Conservation (phyloP, 1,140 invertebrate genomes). For the Pristionchus pacificus region DNA sequence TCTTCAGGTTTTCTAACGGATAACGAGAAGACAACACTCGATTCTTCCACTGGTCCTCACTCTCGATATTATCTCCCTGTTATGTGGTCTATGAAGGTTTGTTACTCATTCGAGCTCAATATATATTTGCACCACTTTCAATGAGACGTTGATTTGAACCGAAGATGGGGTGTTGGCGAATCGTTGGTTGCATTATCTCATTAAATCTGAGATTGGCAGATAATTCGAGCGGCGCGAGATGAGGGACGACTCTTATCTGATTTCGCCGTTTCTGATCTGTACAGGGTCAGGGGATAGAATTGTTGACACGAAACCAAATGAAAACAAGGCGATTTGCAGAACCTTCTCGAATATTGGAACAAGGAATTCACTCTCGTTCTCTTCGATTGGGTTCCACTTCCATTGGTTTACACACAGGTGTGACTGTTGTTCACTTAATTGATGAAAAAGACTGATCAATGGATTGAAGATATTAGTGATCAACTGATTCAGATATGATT, state of each 20-base stretch:
- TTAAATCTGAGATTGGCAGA: too few species aligned
- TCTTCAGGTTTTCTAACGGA: conserved; percentile 61
- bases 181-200: conserved; percentile 11
- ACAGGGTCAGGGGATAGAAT: too few species aligned
- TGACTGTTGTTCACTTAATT: too few species aligned
- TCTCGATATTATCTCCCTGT: conserved; percentile 12
- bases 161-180: background rate
- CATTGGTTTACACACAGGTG: conserved; percentile 94
- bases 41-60: conserved; percentile 7
- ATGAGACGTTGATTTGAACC: background rate
- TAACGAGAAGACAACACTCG: conserved; percentile 4
- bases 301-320: too few species aligned
- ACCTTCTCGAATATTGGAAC: conserved; percentile 22
- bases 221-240: conserved; percentile 1
- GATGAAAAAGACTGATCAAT: too few species aligned
- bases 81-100: conserved; percentile 10
- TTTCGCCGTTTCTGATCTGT: background rate
- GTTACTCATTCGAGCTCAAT: conserved; percentile 4
- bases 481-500: background rate
- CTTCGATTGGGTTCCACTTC: conserved; percentile 94
- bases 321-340: background rate
- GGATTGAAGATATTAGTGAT: too few species aligned
- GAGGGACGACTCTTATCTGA: conserved; percentile 11
- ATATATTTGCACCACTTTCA: background rate
- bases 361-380: conserved; percentile 16